A percentile compares a stretch with the other conserved stretches of the same genome.
phyloP scores from a whole-genome alignment of 1,140 invertebrate species.

The Drosophila pseudoananassae region DNA sequence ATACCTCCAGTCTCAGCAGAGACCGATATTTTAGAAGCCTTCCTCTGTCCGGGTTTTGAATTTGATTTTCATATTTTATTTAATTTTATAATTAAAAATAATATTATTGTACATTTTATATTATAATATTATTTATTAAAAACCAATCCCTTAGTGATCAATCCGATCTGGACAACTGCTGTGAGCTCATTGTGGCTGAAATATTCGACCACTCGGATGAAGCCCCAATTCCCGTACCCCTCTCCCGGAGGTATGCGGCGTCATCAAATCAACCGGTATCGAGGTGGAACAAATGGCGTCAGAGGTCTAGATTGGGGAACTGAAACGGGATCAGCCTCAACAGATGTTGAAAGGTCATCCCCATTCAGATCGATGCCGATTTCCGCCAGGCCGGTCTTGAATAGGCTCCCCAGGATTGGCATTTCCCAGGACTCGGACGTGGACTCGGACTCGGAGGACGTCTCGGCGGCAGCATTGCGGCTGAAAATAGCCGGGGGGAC shows the following conservation, averaged over 20 bases:
- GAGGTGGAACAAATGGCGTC: neutral
- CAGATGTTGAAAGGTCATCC: neutral
- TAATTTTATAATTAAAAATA: no score
- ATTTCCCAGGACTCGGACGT: no score
- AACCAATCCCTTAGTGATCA: neutral
- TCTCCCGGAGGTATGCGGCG: constrained; percentile 1
- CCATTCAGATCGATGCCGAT: neutral
- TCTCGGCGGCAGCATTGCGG: neutral
- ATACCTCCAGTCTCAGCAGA: no score
- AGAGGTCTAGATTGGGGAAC: no score
- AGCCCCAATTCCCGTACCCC: neutral
- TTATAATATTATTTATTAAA: no score
- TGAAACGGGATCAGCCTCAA: no score
- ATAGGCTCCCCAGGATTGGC: no score
- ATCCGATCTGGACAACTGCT: neutral
- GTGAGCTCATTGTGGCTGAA: neutral
- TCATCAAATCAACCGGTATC: neutral
- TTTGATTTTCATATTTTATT: no score
- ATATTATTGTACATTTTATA: no score
- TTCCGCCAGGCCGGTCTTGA: no score
- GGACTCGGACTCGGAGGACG: neutral
- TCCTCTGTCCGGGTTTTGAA: no score
- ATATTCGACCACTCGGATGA: neutral
- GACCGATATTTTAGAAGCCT: no score
- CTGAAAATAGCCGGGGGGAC: neutral